These are phyloP conservation scores for Nilaparvata lugens DNA, from an alignment of 1,140 invertebrate genomes.

Conservation along the genomic window DNA sequence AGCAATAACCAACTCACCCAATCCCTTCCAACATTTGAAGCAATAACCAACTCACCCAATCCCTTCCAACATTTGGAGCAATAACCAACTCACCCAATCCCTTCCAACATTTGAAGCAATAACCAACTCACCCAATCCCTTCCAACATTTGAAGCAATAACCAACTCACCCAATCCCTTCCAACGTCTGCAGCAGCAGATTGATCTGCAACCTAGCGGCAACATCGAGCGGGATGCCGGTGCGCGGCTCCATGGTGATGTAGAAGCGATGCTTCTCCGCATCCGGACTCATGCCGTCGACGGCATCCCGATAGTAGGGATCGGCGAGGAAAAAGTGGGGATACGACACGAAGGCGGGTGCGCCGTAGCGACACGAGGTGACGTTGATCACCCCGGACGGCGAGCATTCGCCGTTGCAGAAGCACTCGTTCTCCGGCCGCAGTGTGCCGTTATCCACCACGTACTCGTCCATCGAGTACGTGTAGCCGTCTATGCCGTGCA, in stretches of 20 bases:
- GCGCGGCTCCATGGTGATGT: constrained; percentile 54
- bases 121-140: no score
- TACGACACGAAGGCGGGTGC: constrained; percentile 56
- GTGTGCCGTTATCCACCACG: constrained; percentile 39
- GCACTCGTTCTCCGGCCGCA: constrained; percentile 52
- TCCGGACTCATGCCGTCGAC: constrained; percentile 50
- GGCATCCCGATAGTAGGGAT: constrained; percentile 42
- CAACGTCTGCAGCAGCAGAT: constrained; percentile 54
- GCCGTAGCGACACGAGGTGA: constrained; percentile 42
- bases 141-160: no score
- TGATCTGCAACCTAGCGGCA: constrained; percentile 64
- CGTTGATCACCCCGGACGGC: constrained; percentile 35
- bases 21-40: no score
- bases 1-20: no score
- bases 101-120: no score
- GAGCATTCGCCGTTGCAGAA: constrained; percentile 55
- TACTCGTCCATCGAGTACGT: constrained; percentile 33
- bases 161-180: constrained; percentile 12
- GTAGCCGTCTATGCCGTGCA: constrained; percentile 35
- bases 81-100: no score
- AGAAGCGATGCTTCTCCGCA: constrained; percentile 45
- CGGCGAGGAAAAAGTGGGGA: constrained; percentile 60
- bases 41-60: no score
- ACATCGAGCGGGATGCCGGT: constrained; percentile 65
- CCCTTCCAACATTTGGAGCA: no score